Conservation (phyloP, 1,140 invertebrate species). For the Mizuhopecten yessoensis region DNA sequence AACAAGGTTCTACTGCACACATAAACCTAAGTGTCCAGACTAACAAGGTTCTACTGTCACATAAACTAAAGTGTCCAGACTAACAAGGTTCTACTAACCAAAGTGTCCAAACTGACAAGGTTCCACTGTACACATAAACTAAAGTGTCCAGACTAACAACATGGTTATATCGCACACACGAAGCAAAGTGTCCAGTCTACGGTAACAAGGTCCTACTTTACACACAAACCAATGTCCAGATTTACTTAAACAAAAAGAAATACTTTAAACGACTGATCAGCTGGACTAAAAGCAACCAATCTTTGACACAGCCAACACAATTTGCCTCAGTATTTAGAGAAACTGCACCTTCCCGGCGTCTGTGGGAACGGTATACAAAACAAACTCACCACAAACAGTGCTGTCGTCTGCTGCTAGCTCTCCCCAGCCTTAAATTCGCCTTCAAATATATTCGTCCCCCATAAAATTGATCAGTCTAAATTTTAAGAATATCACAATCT, state of each 20-base stretch:
- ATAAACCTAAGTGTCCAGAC: no score
- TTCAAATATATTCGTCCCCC: not conserved
- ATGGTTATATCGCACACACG: not conserved
- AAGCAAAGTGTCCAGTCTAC: not conserved
- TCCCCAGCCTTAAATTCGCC: not conserved
- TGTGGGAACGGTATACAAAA: no score
- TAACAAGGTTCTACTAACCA: not conserved
- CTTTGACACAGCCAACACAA: no score
- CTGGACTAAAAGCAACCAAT: no score
- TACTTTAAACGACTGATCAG: no score
- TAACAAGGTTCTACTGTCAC: no score
- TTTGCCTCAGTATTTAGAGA: no score
- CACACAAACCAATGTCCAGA: constrained; percentile 18
- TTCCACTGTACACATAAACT: not conserved
- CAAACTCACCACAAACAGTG: no score
- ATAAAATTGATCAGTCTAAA: not conserved
- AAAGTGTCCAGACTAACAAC: not conserved
- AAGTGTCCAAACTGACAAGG: not conserved
- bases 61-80: no score
- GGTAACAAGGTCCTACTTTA: not conserved
- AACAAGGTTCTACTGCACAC: no score
- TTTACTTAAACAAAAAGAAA: no score
- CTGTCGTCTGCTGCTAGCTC: not conserved
- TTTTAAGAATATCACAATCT: not conserved
- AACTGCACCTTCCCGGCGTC: no score